Percentiles rank a stretch among this genome's conserved stretches.
These are phyloP conservation scores for Neolamprologus cancellatus DNA, from an alignment of 2,113 vertebrate genomes.

Conservation along the genomic window DNA sequence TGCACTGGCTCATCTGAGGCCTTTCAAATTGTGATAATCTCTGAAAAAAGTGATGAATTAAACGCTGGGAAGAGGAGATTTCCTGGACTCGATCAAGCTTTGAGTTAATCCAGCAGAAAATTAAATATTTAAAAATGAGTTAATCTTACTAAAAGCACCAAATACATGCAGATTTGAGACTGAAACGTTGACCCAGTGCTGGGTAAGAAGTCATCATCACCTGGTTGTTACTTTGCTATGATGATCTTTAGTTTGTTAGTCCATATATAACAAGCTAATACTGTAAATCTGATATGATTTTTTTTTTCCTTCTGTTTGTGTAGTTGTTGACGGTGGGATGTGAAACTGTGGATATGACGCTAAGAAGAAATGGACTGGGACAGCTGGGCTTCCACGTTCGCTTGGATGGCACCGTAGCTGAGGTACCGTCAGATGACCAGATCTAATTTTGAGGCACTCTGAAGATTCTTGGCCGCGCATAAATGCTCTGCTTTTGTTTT, in stretches of 20 bases:
- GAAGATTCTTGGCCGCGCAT: neutral
- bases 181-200: neutral
- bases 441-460: neutral
- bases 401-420: conserved; percentile 87
- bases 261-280: neutral
- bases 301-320: neutral
- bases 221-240: neutral
- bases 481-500: neutral
- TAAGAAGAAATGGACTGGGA: conserved; percentile 86
- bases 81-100: neutral
- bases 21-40: conserved; percentile 23
- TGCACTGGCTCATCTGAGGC: neutral
- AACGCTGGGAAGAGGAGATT: conserved; percentile 6
- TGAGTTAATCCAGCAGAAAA: conserved; percentile 27
- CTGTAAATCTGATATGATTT: neutral
- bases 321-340: conserved; percentile 85
- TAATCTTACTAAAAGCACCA: neutral
- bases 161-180: neutral
- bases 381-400: conserved; percentile 94
- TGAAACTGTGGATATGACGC: conserved; percentile 89
- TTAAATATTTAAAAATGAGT: neutral
- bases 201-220: neutral
- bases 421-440: conserved; percentile 48
- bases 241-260: neutral
- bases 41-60: conserved; percentile 4